These are phyloP conservation scores for Nanorana parkeri DNA, from an alignment of 2,113 vertebrate genomes.

Conservation along the genomic window DNA sequence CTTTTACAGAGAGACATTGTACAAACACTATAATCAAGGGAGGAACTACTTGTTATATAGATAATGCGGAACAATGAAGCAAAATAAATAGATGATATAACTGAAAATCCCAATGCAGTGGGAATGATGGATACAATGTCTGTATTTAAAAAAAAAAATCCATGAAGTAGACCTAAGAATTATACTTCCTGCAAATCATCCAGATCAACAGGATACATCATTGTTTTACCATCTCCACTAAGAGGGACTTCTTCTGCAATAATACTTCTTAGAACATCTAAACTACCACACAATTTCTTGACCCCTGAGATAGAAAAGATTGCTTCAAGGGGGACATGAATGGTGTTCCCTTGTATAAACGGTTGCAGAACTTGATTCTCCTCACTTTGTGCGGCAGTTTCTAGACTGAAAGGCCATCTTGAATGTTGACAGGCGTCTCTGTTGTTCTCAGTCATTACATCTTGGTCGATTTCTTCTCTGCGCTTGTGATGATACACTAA, in stretches of 20 bases:
- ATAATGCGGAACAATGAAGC: too few species aligned
- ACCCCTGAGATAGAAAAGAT: conserved; percentile 80
- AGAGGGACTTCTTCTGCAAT: conserved; percentile 73
- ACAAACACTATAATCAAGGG: too few species aligned
- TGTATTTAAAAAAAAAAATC: too few species aligned
- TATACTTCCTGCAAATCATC: too few species aligned
- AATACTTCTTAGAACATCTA: conserved; percentile 70
- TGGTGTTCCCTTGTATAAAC: conserved; percentile 63
- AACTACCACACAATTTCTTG: conserved; percentile 72
- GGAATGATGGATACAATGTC: too few species aligned
- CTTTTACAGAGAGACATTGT: too few species aligned
- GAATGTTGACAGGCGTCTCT: neutral
- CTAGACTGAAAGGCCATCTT: neutral
- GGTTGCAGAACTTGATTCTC: conserved; percentile 60
- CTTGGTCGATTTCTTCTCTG: conserved; percentile 23
- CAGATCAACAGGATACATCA: conserved; percentile 63
- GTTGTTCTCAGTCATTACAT: neutral
- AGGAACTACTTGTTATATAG: too few species aligned
- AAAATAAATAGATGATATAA: too few species aligned
- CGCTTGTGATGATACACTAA: conserved; percentile 59
- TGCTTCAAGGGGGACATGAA: conserved; percentile 78
- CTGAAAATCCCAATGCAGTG: too few species aligned
- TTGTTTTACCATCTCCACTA: conserved; percentile 72
- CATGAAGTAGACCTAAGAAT: too few species aligned
- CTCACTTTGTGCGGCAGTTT: neutral